These are phyloP conservation scores for Asobara japonica DNA, from an alignment of 1,140 invertebrate species.

Conservation along the genomic window DNA sequence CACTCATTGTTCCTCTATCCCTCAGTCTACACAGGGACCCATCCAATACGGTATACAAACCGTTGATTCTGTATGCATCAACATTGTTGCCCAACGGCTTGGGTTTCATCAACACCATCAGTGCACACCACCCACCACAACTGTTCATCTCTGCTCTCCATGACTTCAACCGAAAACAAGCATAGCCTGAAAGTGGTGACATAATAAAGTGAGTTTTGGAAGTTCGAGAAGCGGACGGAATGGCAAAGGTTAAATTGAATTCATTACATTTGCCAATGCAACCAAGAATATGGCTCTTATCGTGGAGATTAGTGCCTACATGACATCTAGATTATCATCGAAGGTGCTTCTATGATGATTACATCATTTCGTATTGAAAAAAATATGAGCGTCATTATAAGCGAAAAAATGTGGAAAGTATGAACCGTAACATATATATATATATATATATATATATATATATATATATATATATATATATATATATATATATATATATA, in stretches of 20 bases:
- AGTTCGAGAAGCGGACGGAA: conserved; percentile 4
- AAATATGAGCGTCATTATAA: too few species aligned
- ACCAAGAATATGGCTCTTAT: conserved; percentile 49
- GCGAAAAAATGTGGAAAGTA: too few species aligned
- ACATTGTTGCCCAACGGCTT: neutral
- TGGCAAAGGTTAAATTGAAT: conserved; percentile 40
- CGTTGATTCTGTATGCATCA: conserved; percentile 1
- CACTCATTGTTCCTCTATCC: conserved; percentile 1
- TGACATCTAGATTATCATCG: conserved; percentile 29
- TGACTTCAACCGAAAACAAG: neutral
- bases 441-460: too few species aligned
- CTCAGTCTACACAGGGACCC: neutral
- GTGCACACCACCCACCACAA: neutral
- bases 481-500: too few species aligned
- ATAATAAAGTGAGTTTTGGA: conserved; percentile 44
- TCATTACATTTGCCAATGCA: conserved; percentile 43
- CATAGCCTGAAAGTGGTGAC: conserved; percentile 38
- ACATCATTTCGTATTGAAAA: too few species aligned
- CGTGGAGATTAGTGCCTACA: conserved; percentile 43
- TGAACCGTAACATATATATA: too few species aligned
- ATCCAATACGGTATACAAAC: neutral
- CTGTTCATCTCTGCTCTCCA: neutral
- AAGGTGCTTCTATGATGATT: too few species aligned
- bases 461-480: too few species aligned
- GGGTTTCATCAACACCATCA: neutral